Base-by-base conservation (phyloP, 1,140 invertebrate genomes). In the Wiebesia pumilae region DNA sequence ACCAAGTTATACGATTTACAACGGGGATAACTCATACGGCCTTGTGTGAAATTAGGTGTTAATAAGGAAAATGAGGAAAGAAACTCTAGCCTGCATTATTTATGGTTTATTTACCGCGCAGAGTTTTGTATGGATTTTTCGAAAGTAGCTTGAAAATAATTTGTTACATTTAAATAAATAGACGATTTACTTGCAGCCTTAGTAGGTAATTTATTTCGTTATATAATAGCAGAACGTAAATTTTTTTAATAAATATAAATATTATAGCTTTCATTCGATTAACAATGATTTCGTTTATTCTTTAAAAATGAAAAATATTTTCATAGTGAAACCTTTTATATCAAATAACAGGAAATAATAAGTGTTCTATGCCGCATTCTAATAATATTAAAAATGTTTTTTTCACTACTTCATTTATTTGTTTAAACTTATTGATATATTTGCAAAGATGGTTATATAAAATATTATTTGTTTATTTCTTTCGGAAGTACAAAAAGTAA, bases 31-130 rank as follows among this genome's bases (percentile, higher is more conserved):
- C 14, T 79, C 58, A 12, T 54, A 79, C n/a, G 24, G 3, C 27
- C 9, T 21, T 19, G 9, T 24, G 43, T 75, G 38, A 43, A 75
- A 43, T 75, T 75, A n/a, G 71, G 38, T 43, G 71, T 43, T 43
- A 75, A 75, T 75, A 75, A 43, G 71, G 71, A n/a, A 75, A 75
- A 75, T 75, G 43, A 43, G 71, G 71, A n/a, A 75, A 75, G 27
- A 24, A 75, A 38, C 71, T n/a, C 43, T 43, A 27, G 19, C 1
- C 35, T 21, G 10, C 7, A 27, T 75, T 75, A 75, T 75, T 75
- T 40, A 75, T 75, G 71, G 71, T 43, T 43, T 24, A 35, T 71
- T 71, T 71, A 43, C 38, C n/a, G 0, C 40, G 21, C 12, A 21
- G 69, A 27, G 38, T 27, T 75, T 75, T 71, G 33, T 71, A 19